Base-by-base conservation (phyloP, 1,140 invertebrate species). In the Drosophila pectinifera region DNA sequence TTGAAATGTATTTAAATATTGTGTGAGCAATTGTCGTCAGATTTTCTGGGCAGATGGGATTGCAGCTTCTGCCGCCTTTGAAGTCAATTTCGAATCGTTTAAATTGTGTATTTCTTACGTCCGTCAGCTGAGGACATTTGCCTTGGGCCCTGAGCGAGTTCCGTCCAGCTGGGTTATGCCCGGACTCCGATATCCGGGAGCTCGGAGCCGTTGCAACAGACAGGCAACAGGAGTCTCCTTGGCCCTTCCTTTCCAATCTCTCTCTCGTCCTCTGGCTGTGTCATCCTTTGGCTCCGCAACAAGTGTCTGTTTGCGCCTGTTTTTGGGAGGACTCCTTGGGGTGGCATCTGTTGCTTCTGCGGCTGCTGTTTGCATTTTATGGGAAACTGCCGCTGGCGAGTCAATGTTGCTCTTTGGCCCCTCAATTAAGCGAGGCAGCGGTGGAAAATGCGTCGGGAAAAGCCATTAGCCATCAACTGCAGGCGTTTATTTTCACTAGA, bases 281-380 rank as follows among this genome's bases (percentile, higher is more conserved):
- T 41, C 57, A 46, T 67, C 64, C 63, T 48, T 49, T 41, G 24
- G 10, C 54, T 39, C 31, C 42, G 80, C 41, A 28, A 36, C 38
- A 43, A 46, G 68, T 78, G 49, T 70, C 67, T 63, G 57, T 34
- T 61, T 55, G 41, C 46, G 24, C 16, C 54, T 38, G 63, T 11
- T 49, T 36, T 59, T 22, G 7, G 36, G 26, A 18, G 42, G 41
- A 34, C 36, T 55, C 39, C 36, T 20, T 64, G 41, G 56, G 55
- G 61, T 55, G 42, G 45, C 41, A 65, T 54, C 58, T 80, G 48
- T 61, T 53, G 38, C 48, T 28, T 42, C 22, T 68, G 26, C 26
- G 64, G 49, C 20, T 63, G 38, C 42, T 74, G 59, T 74, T 85
- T 86, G 73, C 58, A 86, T 73, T 84, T 73, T 34, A 61, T 59